Base-by-base conservation (phyloP, 2,888 invertebrate species). In the Pollenia labialis region DNA sequence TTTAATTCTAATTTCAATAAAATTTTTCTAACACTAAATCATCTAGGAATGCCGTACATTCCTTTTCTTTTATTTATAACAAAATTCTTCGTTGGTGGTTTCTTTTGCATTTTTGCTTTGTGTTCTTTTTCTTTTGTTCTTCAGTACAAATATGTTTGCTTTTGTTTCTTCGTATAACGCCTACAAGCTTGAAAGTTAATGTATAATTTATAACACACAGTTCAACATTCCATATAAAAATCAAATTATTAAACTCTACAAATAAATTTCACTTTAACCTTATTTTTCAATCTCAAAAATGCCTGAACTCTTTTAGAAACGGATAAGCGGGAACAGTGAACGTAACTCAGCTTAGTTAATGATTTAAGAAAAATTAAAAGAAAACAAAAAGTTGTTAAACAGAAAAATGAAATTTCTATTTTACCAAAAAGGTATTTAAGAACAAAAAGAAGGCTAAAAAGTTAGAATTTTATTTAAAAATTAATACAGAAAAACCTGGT, bases 371-470 rank as follows among this genome's bases (percentile, higher is more conserved):
- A 71, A 32, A 18, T 54, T 56, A 8, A 23, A 50, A 23, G 48
- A 56, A 52, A 44, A 62, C 23, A 2, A 23, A 23, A 60, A 56
- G 54, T 64, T 75, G 62, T 69, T 72, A 71, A 86, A 83, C 82
- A 76, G 86, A 80, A 83, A 83, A 83, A 58, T 58, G 12, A 72
- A 81, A 72, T 84, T 77, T 77, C 66, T 76, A 48, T 60, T 64
- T 84, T 81, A 23, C 72, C 12, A 44, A 52, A 42, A 75, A 18
- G 3, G 23, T 23, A 23, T 23, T 23, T 40, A 46, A 14, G 8
- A 44, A 16, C 44, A 64, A 48, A 9, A 58, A 58, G n/a, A 46
- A 32, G 50, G 46, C 48, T 68, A 42, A 12, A 83, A 32, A 46
- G 64, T 60, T 71, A 77, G 40, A 66, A 60, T 69, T 75, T 76